Conservation (phyloP, 2,797 vertebrate genomes). For the Paedocypris micromegethes region DNA sequence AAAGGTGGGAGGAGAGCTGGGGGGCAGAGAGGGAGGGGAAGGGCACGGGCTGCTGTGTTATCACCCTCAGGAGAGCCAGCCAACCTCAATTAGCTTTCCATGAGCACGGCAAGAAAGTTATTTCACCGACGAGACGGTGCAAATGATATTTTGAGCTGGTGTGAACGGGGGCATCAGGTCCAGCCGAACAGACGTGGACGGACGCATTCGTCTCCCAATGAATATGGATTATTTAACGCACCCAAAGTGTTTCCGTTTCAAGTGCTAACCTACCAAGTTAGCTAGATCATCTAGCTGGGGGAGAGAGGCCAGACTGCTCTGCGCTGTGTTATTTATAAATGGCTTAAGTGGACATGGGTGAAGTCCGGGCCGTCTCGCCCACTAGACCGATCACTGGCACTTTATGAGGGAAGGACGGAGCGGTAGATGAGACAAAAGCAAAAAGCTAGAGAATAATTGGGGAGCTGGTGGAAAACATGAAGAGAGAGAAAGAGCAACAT, state of each 20-base stretch:
- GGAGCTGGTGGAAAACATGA: no score
- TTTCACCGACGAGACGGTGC: slow-evolving; percentile 55
- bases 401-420: slow-evolving; percentile 53
- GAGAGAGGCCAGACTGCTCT: slow-evolving; percentile 36
- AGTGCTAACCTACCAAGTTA: not conserved
- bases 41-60: slow-evolving; percentile 50
- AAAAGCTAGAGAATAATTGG: slow-evolving; percentile 15
- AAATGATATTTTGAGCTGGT: slow-evolving; percentile 59
- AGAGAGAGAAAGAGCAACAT: slow-evolving; percentile 19
- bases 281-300: slow-evolving; percentile 13
- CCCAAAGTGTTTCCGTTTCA: no score
- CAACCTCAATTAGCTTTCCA: slow-evolving; percentile 56
- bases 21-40: slow-evolving; percentile 19
- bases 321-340: slow-evolving; percentile 64
- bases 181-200: slow-evolving; percentile 38
- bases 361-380: slow-evolving; percentile 65
- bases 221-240: no score
- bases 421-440: slow-evolving; percentile 46
- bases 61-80: slow-evolving; percentile 55
- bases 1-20: slow-evolving; percentile 37
- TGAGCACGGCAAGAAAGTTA: slow-evolving; percentile 55
- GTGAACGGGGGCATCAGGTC: slow-evolving; percentile 51
- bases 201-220: slow-evolving; percentile 15
- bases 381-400: slow-evolving; percentile 56
- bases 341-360: slow-evolving; percentile 60